Evolutionary conservation across 2,797 vertebrate species (phyloP).

Genomic region (Sorex maritimensis): DNA sequence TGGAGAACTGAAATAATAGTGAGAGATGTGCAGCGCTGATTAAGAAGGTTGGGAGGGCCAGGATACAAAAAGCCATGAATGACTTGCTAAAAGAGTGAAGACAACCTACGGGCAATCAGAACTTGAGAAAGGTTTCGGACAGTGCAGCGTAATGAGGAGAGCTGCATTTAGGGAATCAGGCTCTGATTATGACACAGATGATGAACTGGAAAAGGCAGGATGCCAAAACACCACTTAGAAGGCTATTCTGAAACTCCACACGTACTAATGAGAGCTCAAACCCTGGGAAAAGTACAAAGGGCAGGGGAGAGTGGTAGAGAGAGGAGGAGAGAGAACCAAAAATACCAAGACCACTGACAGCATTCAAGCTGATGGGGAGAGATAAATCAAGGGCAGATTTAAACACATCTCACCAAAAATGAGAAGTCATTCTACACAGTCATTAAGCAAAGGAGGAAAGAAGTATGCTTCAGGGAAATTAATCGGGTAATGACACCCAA

Average conservation of each 20-base stretch:
- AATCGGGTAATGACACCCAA: conserved; percentile 2
- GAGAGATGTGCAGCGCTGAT: not conserved
- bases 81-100: not conserved
- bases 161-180: not conserved
- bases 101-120: not conserved
- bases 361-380: not conserved
- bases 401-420: conserved; percentile 35
- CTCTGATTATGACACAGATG: not conserved
- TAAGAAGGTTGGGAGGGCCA: not conserved
- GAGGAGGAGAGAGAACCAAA: conserved; percentile 7
- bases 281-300: conserved; percentile 2
- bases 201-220: not conserved
- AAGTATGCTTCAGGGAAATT: conserved; percentile 39
- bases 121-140: conserved; percentile 1
- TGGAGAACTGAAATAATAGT: not conserved
- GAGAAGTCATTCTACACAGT: not conserved
- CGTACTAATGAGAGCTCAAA: conserved; percentile 42
- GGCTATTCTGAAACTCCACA: conserved; percentile 38
- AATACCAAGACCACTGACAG: not conserved
- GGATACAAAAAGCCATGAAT: conserved; percentile 23
- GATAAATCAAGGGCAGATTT: conserved; percentile 13
- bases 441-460: conserved; percentile 47
- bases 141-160: not conserved
- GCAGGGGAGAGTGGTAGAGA: not conserved
- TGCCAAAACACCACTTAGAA: not conserved